phyloP scores from a whole-genome alignment of 2,888 invertebrate species.

The Aleiodes testaceus region DNA sequence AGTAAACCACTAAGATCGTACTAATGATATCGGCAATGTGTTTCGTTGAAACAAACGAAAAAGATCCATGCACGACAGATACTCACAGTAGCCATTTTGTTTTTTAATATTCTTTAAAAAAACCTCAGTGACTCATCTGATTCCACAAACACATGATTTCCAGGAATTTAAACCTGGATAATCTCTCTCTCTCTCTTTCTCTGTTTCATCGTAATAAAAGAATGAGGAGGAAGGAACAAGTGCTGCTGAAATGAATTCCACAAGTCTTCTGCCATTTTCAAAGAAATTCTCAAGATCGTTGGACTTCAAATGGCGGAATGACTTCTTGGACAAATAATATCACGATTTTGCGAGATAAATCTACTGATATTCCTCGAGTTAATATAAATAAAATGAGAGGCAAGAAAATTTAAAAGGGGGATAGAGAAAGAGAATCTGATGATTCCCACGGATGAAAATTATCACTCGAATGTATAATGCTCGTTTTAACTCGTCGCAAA shows the following conservation, averaged over 20 bases:
- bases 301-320: background rate
- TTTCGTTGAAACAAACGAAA: background rate
- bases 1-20: slow-evolving; percentile 10
- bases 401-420: background rate
- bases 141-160: slow-evolving; percentile 8
- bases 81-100: background rate
- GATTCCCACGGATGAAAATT: slow-evolving; percentile 32
- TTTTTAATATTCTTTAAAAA: too few relatives aligned
- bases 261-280: background rate
- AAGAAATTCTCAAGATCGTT: background rate
- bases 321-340: slow-evolving; percentile 27
- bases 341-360: slow-evolving; percentile 16
- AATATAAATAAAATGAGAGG: slow-evolving; percentile 11
- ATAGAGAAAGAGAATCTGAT: slow-evolving; percentile 36
- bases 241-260: slow-evolving; percentile 23
- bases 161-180: slow-evolving; percentile 14
- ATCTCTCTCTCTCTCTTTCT: background rate
- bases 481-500: slow-evolving; percentile 41
- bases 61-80: slow-evolving; percentile 24
- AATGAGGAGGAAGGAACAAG: background rate
- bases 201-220: slow-evolving; percentile 2
- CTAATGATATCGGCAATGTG: background rate
- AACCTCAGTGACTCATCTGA: background rate
- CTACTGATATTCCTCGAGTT: background rate
- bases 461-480: slow-evolving; percentile 11